Conservation (phyloP, 2,797 vertebrate species). For the Smutsia temminckii region DNA sequence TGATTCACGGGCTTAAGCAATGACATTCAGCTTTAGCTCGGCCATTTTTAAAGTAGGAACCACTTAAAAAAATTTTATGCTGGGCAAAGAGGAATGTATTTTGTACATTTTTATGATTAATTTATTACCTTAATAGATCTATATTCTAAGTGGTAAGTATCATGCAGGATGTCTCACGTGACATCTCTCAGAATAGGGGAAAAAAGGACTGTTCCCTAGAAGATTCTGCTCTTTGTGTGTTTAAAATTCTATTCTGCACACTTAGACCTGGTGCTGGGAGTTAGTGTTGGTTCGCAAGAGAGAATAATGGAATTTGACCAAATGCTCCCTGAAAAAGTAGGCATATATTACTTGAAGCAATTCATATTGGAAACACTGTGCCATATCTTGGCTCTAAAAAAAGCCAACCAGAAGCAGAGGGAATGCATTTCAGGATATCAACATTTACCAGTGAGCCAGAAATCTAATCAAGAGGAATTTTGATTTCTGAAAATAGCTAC, state of each 20-base stretch:
- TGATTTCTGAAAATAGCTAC: conserved; percentile 72
- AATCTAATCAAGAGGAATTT: conserved; percentile 71
- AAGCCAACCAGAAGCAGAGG: conserved; percentile 59
- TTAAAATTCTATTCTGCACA: conserved; percentile 82
- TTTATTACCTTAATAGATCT: conserved; percentile 40
- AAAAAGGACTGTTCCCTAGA: conserved; percentile 49
- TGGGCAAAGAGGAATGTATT: background rate
- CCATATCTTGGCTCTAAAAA: conserved; percentile 49
- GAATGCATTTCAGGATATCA: conserved; percentile 50
- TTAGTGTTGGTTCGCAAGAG: conserved; percentile 85
- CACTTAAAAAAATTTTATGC: background rate
- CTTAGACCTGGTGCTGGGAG: conserved; percentile 79
- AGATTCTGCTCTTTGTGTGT: conserved; percentile 71
- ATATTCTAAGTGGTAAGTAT: conserved; percentile 49
- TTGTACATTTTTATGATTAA: conserved; percentile 32
- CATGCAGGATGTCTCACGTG: conserved; percentile 62
- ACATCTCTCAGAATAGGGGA: conserved; percentile 10
- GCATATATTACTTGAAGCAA: conserved; percentile 76
- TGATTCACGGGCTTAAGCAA: conserved; percentile 10
- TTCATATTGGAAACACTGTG: conserved; percentile 77
- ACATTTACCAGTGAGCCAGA: conserved; percentile 51
- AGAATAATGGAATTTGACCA: conserved; percentile 84
- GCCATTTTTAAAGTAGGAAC: background rate
- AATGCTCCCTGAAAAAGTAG: conserved; percentile 81
- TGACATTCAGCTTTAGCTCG: background rate